Evolutionary conservation across 2,888 invertebrate species (phyloP), one percentile per base, ranked within the genome.

Genomic region (Anthophora plumipes): DNA sequence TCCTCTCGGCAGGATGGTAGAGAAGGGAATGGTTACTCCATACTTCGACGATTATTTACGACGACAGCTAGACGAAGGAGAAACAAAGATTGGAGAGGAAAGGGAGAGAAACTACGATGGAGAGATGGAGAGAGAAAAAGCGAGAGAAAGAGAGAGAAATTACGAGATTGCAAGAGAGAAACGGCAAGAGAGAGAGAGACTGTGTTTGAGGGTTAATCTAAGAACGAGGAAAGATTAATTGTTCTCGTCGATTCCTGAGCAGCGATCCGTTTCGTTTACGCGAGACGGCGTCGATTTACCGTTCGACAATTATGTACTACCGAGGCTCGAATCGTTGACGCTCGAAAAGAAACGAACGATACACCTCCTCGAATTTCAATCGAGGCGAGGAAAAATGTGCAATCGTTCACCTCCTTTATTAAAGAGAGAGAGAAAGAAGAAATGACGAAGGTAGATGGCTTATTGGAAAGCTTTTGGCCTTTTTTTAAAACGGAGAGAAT

Each of bases 221-320:
- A 52, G 57, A 48, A 46, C 37, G 25, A n/a, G 48, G 11, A 43
- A 31, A 77, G 81, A 86, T 83, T 80, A 70, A 67, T 70, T 70
- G 57, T 77, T 66, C 52, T 55, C 31, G 25, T 31, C 25, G 54
- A 55, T 43, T 31, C 8, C 25, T 48, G 64, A 48, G 52, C 8
- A 52, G 31, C 68, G 66, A 72, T 46, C 73, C 46, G 52, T 70
- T 52, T 55, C 50, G 50, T 74, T 57, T 43, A 66, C 77, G 61
- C 57, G 57, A 69, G 52, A 31, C n/a, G 46, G 31, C 37, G 48
- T 60, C 67, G 39, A 64, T 55, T 64, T 66, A 52, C 60, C 52
- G 17, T 48, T 31, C 63, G 64, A 54, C 55, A 59, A 75, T 75
- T 67, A 72, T 50, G 46, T 22, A 48, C 37, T 48, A 17, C 22